Percentiles rank a stretch among this genome's conserved stretches.
Evolutionary conservation across 1,140 invertebrate species (phyloP).

Genomic region (Drosophila asahinai): DNA sequence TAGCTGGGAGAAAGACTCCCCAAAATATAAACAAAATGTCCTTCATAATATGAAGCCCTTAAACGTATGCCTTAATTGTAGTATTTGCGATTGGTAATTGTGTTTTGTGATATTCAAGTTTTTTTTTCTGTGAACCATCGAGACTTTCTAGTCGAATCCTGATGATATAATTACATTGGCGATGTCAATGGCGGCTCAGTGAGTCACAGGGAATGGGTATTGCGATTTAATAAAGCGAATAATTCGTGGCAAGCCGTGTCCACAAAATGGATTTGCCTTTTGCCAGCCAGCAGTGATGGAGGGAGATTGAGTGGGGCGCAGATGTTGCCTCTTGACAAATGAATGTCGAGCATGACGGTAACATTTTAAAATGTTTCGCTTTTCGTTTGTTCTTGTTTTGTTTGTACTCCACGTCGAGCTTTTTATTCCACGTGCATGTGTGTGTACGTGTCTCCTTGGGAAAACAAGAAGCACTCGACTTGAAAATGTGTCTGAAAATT

Average conservation of each 20-base stretch:
- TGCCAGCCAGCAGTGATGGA: constrained; percentile 14
- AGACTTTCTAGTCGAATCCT: neutral
- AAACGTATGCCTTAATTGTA: too few relatives aligned
- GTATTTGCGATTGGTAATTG: too few relatives aligned
- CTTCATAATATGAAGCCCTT: too few relatives aligned
- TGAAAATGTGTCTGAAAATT: constrained; percentile 33
- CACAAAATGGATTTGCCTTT: constrained; percentile 49
- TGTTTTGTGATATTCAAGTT: neutral
- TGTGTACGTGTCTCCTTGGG: constrained; percentile 15
- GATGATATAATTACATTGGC: constrained; percentile 58
- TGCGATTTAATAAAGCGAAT: constrained; percentile 75
- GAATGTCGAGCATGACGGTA: constrained; percentile 74
- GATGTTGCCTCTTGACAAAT: constrained; percentile 77
- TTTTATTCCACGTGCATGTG: constrained; percentile 32
- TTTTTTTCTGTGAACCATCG: neutral
- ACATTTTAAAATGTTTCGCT: constrained; percentile 65
- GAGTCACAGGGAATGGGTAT: constrained; percentile 46
- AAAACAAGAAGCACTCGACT: constrained; percentile 29
- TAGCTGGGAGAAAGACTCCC: too few relatives aligned
- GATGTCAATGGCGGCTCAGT: constrained; percentile 22
- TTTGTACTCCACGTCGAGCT: constrained; percentile 40
- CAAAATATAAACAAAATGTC: too few relatives aligned
- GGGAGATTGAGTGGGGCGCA: constrained; percentile 48
- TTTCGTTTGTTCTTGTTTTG: constrained; percentile 28
- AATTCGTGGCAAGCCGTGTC: constrained; percentile 60